phyloP scores from a whole-genome alignment of 1,140 invertebrate genomes.

The Macrosteles quadrilineatus region DNA sequence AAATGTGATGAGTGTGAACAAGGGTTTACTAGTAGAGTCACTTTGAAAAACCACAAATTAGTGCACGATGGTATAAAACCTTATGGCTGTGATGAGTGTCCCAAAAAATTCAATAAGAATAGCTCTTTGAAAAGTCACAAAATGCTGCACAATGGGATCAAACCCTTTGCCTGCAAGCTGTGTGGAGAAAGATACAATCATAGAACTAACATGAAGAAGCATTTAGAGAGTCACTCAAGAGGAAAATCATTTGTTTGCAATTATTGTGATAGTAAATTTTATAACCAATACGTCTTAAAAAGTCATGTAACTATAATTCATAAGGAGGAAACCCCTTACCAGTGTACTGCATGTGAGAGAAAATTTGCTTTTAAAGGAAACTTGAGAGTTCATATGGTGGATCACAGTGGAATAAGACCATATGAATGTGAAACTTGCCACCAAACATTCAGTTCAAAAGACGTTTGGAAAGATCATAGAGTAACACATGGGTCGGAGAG shows the following conservation, averaged over 20 bases:
- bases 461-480: slow-evolving; percentile 42
- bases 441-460: slow-evolving; percentile 37
- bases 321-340: slow-evolving; percentile 70
- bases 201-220: slow-evolving; percentile 65
- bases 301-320: slow-evolving; percentile 35
- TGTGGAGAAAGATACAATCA: slow-evolving; percentile 54
- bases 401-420: slow-evolving; percentile 55
- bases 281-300: slow-evolving; percentile 36
- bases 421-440: slow-evolving; percentile 46
- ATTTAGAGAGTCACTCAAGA: slow-evolving; percentile 57
- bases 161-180: slow-evolving; percentile 46
- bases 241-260: slow-evolving; percentile 36
- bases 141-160: slow-evolving; percentile 8
- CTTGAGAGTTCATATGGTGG: slow-evolving; percentile 44
- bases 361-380: slow-evolving; percentile 23
- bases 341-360: slow-evolving; percentile 82
- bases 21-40: slow-evolving; percentile 50
- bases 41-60: slow-evolving; percentile 15
- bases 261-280: slow-evolving; percentile 56
- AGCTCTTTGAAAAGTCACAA: slow-evolving; percentile 9
- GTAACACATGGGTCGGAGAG: slow-evolving; percentile 45
- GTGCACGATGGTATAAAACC: not conserved
- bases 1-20: slow-evolving; percentile 65
- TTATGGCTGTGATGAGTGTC: slow-evolving; percentile 16
- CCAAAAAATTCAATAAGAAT: slow-evolving; percentile 16